A percentile compares a stretch with the other conserved stretches of the same genome.
phyloP scores from a whole-genome alignment of 37 sponge, comb jelly and placozoan species.

The Oscarella lobularis region DNA sequence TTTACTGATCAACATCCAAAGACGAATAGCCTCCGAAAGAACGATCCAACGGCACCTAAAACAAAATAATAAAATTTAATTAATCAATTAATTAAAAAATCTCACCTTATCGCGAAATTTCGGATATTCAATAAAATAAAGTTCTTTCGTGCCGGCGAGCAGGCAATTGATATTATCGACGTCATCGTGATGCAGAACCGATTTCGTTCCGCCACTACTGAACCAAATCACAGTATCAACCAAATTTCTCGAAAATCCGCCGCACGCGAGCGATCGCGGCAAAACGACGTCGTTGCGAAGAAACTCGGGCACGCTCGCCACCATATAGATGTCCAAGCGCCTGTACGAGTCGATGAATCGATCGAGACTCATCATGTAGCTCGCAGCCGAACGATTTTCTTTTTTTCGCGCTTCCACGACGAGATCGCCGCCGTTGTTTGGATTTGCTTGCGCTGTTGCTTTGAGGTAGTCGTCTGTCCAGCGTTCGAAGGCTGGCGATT shows the following conservation, averaged over 20 bases:
- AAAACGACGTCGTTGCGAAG: no score
- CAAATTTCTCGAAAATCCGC: no score
- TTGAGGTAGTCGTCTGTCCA: neutral
- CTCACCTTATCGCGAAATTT: no score
- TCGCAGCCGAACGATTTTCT: neutral
- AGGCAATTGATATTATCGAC: no score
- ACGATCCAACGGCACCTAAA: neutral
- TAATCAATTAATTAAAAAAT: neutral
- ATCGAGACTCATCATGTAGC: neutral
- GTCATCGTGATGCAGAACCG: no score
- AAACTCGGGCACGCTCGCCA: neutral
- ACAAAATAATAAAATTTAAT: neutral
- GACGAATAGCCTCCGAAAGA: neutral
- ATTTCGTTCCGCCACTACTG: no score
- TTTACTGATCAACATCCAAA: neutral
- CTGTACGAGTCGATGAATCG: neutral
- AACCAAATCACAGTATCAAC: no score
- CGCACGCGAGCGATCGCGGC: no score
- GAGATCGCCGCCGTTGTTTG: no score
- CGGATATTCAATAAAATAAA: no score
- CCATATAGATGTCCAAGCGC: neutral
- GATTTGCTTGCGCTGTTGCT: neutral
- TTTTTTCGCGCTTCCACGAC: neutral
- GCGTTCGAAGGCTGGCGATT: neutral
- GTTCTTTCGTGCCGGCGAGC: no score